Base-by-base conservation (phyloP, 2,113 vertebrate species). In the Scomber scombrus region DNA sequence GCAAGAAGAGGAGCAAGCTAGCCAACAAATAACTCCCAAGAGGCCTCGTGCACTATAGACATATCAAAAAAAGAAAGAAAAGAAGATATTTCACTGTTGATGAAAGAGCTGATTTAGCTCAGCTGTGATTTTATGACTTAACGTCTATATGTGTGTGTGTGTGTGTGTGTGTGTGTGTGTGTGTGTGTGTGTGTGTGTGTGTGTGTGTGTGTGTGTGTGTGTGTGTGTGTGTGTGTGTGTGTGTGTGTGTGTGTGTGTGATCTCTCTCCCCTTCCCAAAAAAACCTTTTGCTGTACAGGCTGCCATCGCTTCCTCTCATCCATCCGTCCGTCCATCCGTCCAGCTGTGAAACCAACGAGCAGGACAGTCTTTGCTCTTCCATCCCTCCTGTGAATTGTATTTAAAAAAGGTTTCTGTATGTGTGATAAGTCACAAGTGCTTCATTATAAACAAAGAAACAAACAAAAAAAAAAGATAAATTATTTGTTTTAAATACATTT, bases 1-100 rank as follows among this genome's bases (percentile, higher is more conserved):
- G 2, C 97, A 98, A 90, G 97, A 99, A 54, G 98, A 99, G 79
- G 98, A 99, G 87, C 97, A 98, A 84, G 98, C 98, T 60, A 99
- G 98, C 95, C 96, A 98, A 94, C 97, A 99, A 93, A 99, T 99
- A 78, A 97, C 96, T 87, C 97, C 97, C n/a, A 98, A 97, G 90
- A 97, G 97, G 94, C 97, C 97, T 81, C 96, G 97, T 57, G 96
- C 97, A 51, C 96, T 99, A 92, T 99, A 96, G 96, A 91, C 62
- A n/a, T 66, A 26, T 10, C 14, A 34, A 34, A 18, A 2, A 13
- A 52, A 0, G 23, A 26, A 26, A 26, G 23, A 26, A 31, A 0
- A 8, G n/a, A 13, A 2, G 31, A 67, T 11, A 12, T 73, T 5
- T 61, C 56, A 50, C 54, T 60, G 65, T 64, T 31, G 75, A 70